Evolutionary conservation across 2,797 vertebrate species (phyloP).

Genomic region (Galagoides demidoff): DNA sequence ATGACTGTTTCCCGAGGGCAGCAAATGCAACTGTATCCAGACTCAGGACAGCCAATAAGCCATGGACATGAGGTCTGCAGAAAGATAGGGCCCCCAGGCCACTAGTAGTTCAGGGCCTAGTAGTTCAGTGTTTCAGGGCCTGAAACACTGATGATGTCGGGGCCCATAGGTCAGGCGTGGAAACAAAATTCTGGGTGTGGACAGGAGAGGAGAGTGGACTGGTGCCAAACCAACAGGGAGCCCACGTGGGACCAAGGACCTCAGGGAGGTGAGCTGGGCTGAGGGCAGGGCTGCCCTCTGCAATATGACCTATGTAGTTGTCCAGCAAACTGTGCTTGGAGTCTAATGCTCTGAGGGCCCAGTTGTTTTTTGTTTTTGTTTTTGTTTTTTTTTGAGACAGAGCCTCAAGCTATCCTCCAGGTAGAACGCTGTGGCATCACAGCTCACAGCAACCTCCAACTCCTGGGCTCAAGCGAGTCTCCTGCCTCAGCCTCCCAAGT

Average conservation of each 20-base stretch:
- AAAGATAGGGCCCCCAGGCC: neutral
- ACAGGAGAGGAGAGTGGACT: neutral
- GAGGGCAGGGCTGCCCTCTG: neutral
- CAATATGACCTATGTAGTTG: rapidly evolving
- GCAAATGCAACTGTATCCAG: neutral
- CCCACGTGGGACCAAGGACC: too few species aligned
- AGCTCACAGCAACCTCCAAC: too few species aligned
- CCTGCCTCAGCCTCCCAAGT: too few species aligned
- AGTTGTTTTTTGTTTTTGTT: too few species aligned
- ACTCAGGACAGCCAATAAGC: too few species aligned
- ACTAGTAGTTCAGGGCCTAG: too few species aligned
- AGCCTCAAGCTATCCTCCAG: too few species aligned
- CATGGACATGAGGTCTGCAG: neutral
- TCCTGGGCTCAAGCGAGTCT: too few species aligned
- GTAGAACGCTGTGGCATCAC: too few species aligned
- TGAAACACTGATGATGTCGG: neutral
- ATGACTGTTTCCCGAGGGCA: neutral
- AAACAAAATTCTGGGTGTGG: neutral
- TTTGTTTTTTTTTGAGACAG: too few species aligned
- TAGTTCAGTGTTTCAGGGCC: too few species aligned
- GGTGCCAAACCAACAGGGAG: neutral
- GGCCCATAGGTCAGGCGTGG: neutral
- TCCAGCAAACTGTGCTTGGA: neutral
- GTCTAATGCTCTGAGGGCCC: neutral
- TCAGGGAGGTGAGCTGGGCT: neutral